These are phyloP conservation scores for Sterrhoptilus dennistouni DNA, from an alignment of 2,113 vertebrate species.

Conservation along the genomic window DNA sequence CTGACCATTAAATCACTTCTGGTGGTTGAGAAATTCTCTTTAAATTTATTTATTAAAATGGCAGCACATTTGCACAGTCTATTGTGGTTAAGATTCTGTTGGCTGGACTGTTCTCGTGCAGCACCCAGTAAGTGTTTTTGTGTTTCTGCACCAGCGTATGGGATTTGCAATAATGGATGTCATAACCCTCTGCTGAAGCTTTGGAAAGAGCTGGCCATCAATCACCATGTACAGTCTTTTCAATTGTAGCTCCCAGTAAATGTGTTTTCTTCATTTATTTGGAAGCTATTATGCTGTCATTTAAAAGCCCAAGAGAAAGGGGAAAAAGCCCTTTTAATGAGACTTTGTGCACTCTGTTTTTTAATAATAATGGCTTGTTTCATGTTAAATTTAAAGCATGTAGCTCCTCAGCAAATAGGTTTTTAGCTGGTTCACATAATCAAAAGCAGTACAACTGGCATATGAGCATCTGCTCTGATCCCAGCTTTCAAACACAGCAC, in stretches of 20 bases:
- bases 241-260: background rate
- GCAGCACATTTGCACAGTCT: background rate
- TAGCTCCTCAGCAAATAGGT: background rate
- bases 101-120: background rate
- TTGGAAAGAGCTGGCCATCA: slow-evolving; percentile 29
- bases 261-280: slow-evolving; percentile 47
- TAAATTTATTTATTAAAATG: slow-evolving; percentile 11
- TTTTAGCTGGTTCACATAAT: background rate
- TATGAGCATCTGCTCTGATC: background rate
- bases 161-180: slow-evolving; percentile 60
- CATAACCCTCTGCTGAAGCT: slow-evolving; percentile 22
- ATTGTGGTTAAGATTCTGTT: background rate
- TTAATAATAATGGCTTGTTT: background rate
- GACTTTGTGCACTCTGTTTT: background rate
- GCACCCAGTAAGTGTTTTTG: background rate
- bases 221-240: slow-evolving; percentile 10
- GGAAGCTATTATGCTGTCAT: slow-evolving; percentile 1
- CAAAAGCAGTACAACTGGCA: background rate
- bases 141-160: slow-evolving; percentile 1
- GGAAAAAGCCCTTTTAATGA: background rate
- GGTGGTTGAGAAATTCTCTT: background rate
- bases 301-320: slow-evolving; percentile 1
- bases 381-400: background rate
- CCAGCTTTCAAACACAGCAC: background rate
- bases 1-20: background rate